Percentiles rank a stretch among this genome's conserved stretches.
Conservation (phyloP, 2,113 vertebrate genomes). For the Gavialis gangeticus region DNA sequence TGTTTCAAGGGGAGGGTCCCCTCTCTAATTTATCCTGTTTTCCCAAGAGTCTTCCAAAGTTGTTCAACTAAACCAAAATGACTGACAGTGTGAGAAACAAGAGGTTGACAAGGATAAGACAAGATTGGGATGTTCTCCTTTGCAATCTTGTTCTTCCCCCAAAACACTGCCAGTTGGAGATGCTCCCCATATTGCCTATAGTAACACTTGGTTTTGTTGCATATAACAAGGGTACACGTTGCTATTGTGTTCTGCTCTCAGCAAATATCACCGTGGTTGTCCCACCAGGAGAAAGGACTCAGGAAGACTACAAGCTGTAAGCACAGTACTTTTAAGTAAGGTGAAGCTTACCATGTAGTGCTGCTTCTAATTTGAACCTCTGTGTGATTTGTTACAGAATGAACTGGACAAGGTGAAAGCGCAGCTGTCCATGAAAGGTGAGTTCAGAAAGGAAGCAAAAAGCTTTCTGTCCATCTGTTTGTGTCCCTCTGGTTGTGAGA, state of each 20-base stretch:
- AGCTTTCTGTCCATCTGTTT: neutral
- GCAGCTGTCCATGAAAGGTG: constrained; percentile 90
- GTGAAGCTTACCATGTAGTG: neutral
- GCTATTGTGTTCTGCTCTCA: rapidly evolving
- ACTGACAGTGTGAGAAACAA: constrained; percentile 69
- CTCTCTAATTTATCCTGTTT: constrained; percentile 62
- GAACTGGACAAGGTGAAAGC: constrained; percentile 88
- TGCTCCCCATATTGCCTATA: constrained; percentile 4
- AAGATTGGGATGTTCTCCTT: constrained; percentile 17
- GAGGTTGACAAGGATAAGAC: constrained; percentile 60
- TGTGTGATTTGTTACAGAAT: constrained; percentile 84
- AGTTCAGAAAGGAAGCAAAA: constrained; percentile 28
- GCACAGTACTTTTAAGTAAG: neutral
- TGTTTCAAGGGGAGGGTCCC: neutral
- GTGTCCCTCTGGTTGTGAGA: rapidly evolving
- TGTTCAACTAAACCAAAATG: constrained; percentile 67
- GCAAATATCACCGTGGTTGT: neutral
- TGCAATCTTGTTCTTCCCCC: neutral
- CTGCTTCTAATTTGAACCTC: neutral
- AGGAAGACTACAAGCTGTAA: neutral
- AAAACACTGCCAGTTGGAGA: constrained; percentile 14
- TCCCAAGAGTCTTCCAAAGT: constrained; percentile 62
- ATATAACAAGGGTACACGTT: neutral
- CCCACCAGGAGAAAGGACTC: neutral
- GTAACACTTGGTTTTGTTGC: neutral